Base-by-base conservation (phyloP, 2,113 vertebrate species). In the Neopipo cinnamomea region DNA sequence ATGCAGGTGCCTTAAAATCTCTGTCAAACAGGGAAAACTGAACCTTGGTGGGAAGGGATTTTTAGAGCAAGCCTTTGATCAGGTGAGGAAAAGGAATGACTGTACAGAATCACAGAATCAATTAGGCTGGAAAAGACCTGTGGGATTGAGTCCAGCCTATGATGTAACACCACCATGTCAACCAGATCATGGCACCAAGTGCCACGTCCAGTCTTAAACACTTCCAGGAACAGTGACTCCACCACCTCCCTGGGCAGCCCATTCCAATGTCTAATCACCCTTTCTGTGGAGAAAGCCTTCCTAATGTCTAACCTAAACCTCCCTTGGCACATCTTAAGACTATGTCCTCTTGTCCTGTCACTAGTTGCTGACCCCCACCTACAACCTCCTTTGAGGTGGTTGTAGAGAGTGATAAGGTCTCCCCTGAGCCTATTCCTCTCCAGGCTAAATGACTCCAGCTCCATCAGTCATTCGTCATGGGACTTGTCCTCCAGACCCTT, bases 141-240 rank as follows among this genome's bases (percentile, higher is more conserved):
- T 75, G 61, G 8, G 19, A 12, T 16, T 23, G 28, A 67, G 7
- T 59, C 44, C 16, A 33, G 3, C 19, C 37, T 20, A 2, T 39
- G 23, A 11, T 8, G 14, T 13, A 66, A n/a, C 52, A 24, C 12
- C 37, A 24, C 19, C 31, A 2, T 6, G 14, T 37, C 59, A 65
- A 2, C 4, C 25, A 10, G 21, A 23, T 9, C 50, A 25, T 6
- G 50, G 27, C 44, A 37, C 14, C 27, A 33, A 44, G 18, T 33
- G 27, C 44, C 9, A 28, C 0, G 0, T 44, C 14, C 44, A 33
- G 37, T 8, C 31, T 49, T 58, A 33, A 66, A 28, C 16, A 30
- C 12, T 9, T 52, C 18, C 17, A 73, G 35, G 55, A 16, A 28
- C 0, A 0, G 31, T 33, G 35, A 44, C 31, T 58, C 3, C 31